Conservation (phyloP, 1,140 invertebrate species). For the Drosophila lowei region DNA sequence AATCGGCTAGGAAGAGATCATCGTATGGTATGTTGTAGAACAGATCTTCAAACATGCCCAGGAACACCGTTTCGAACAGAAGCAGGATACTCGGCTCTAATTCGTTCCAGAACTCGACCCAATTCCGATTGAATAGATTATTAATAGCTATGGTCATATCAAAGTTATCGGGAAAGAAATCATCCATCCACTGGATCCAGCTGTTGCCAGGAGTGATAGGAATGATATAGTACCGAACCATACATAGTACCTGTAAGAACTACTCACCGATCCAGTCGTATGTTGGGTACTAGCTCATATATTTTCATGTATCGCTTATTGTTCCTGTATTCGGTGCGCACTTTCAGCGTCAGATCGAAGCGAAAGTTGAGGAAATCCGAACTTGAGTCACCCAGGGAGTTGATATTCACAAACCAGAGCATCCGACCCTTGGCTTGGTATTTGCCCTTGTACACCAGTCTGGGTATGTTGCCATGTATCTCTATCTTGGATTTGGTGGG, state of each 20-base stretch:
- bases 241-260: background rate
- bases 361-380: slow-evolving; percentile 61
- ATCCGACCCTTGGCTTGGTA: slow-evolving; percentile 56
- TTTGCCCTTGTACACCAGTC: slow-evolving; percentile 53
- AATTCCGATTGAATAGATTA: slow-evolving; percentile 56
- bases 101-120: slow-evolving; percentile 69
- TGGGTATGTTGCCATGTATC: slow-evolving; percentile 49
- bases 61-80: slow-evolving; percentile 49
- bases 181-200: slow-evolving; percentile 63
- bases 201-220: slow-evolving; percentile 8
- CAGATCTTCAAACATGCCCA: slow-evolving; percentile 51
- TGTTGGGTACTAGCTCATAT: slow-evolving; percentile 53
- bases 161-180: slow-evolving; percentile 62
- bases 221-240: background rate
- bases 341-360: slow-evolving; percentile 52
- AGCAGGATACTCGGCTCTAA: slow-evolving; percentile 53
- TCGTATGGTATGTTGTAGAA: slow-evolving; percentile 60
- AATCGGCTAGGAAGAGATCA: slow-evolving; percentile 51
- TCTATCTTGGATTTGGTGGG: slow-evolving; percentile 51
- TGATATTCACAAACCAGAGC: slow-evolving; percentile 56
- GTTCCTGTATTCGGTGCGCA: slow-evolving; percentile 57
- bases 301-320: slow-evolving; percentile 65
- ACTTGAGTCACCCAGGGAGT: slow-evolving; percentile 37
- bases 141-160: slow-evolving; percentile 56
- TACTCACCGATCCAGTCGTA: slow-evolving; percentile 54